These are phyloP conservation scores for Pycnonotus jocosus DNA, from an alignment of 2,113 vertebrate genomes.

Conservation along the genomic window DNA sequence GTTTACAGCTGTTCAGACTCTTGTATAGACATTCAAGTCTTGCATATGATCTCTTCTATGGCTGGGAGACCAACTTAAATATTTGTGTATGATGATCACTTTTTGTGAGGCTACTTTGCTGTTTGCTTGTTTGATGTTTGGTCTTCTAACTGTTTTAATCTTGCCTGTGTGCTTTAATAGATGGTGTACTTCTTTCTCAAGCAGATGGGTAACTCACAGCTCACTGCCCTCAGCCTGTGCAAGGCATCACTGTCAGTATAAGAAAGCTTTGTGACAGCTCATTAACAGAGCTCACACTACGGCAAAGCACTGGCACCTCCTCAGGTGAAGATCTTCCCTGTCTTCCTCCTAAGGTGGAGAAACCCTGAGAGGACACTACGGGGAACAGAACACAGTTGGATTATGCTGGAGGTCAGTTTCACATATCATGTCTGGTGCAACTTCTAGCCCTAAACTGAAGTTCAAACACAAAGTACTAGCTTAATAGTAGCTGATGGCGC, in stretches of 20 bases:
- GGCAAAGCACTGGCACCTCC: neutral
- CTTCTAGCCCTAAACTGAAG: neutral
- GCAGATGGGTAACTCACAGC: neutral
- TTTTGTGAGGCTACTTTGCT: neutral
- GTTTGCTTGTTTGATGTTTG: neutral
- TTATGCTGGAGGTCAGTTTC: neutral
- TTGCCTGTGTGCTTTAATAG: neutral
- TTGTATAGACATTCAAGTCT: neutral
- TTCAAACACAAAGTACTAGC: neutral
- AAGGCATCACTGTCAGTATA: neutral
- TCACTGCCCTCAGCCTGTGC: neutral
- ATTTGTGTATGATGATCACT: neutral
- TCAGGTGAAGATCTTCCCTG: neutral
- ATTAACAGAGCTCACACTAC: neutral
- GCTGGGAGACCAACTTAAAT: neutral
- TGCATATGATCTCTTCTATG: neutral
- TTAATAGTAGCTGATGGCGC: neutral
- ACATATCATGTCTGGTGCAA: fast-evolving
- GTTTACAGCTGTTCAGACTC: neutral
- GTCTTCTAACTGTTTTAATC: neutral
- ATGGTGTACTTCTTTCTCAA: neutral
- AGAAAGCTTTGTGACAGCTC: neutral
- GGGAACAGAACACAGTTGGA: neutral
- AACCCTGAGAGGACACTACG: neutral
- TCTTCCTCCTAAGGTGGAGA: neutral